Evolutionary conservation across 2,888 invertebrate species (phyloP), one percentile per base, ranked within the genome.

Genomic region (Rapana venosa): DNA sequence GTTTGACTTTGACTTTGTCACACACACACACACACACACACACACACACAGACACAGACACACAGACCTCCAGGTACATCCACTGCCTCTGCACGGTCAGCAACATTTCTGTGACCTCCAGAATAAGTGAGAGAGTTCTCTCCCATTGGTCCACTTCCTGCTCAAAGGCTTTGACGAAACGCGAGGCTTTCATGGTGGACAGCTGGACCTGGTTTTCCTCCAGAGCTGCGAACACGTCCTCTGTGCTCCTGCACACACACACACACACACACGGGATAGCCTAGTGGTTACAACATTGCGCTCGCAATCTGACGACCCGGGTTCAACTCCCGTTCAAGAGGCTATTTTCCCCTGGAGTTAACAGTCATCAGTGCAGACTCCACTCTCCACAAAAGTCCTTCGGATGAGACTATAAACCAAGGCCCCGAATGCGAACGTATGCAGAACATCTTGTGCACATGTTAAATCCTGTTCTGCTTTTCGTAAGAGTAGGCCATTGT

Each of bases 71-170:
- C 85, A 98, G 96, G 96, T 98, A 98, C 92, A 98, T 96, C 97
- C 98, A 98, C 92, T 98, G 97, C 56, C 98, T 97, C 96, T 98
- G 98, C 0, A 98, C 98, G 94, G 97, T 97, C n/a, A 98, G 96
- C 35, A 97, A 97, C 94, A 97, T 97, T 96, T 98, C 98, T 83
- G 98, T 97, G 88, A 98, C 97, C 96, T 98, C 98, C 91, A 97
- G 97, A 17, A 98, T 97, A 91, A 97, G 97, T 4, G 98, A 98
- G 90, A 98, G 96, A 0, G 97, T 97, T 93, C 98, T 97, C 96
- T 98, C 98, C 98, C 98, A 98, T 95, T 97, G 97, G 94, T 98
- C 98, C 0, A 98, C 98, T 95, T 98, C 97, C 94, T 97, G 97
- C 81, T 97, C 97, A 95, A 98, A 98, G 0, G 98, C 98, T 95